A percentile compares a stretch with the other conserved stretches of the same genome.
Evolutionary conservation across 2,888 invertebrate species (phyloP).

Genomic region (Stenurella melanura): DNA sequence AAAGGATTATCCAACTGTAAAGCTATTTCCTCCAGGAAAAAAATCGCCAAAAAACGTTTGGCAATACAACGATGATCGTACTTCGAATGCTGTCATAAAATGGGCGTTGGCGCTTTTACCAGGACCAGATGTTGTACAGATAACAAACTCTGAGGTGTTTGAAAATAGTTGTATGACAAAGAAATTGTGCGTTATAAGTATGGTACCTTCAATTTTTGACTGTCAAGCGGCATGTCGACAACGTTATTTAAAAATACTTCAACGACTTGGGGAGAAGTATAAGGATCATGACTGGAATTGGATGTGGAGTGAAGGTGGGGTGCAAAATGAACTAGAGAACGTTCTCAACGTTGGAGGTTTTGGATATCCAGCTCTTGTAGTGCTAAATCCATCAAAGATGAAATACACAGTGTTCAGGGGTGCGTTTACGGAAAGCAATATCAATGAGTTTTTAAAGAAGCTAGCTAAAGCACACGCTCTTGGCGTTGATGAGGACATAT

Average conservation of each 20-base stretch:
- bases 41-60: constrained; percentile 77
- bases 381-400: constrained; percentile 95
- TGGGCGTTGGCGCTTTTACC: constrained; percentile 86
- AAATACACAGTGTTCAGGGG: constrained; percentile 73
- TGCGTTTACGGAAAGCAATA: constrained; percentile 37
- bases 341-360: constrained; percentile 89
- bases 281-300: constrained; percentile 96
- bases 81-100: constrained; percentile 86
- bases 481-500: too few species aligned
- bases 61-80: constrained; percentile 89
- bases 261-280: constrained; percentile 87
- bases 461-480: too few species aligned
- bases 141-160: constrained; percentile 80
- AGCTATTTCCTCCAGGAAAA: constrained; percentile 85
- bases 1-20: constrained; percentile 94
- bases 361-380: constrained; percentile 96
- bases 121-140: constrained; percentile 78
- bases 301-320: constrained; percentile 96
- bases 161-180: constrained; percentile 84
- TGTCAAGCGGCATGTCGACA: constrained; percentile 93
- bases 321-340: too few species aligned
- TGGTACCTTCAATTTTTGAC: constrained; percentile 94
- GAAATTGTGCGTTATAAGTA: constrained; percentile 90
- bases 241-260: constrained; percentile 84
- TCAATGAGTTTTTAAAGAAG: constrained; percentile 73